Base-by-base conservation (phyloP, 1,140 invertebrate genomes). In the Sitobion miscanthi region DNA sequence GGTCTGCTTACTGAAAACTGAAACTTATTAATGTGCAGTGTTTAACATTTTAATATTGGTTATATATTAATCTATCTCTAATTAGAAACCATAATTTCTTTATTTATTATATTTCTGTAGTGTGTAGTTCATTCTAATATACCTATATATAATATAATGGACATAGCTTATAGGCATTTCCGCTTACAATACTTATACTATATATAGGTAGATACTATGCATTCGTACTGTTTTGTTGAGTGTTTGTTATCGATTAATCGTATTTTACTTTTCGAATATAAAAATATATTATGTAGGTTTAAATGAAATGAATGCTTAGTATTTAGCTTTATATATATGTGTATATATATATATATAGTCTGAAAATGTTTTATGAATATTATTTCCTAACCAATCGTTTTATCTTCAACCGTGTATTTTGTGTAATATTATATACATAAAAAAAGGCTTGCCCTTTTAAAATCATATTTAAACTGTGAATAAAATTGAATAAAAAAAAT, bases 241-340 rank as follows among this genome's bases (percentile, higher is more conserved):
- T 69, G 30, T 14, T 11, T 4, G 62, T 69, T n/a, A 69, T n/a
- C 30, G 30, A 69, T 69, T 69, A n/a, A 69, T 69, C 11, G 62
- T 69, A 69, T 69, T 69, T 69, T n/a, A 69, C n/a, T 69, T 69
- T 69, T 69, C n/a, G 30, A 69, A 69, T 69, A 69, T 69, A n/a
- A 62, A 62, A 62, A 30, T 54, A 54, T 54, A 49, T 14, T 42
- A 21, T 54, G 20, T 54, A n/a, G 30, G 21, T 62, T 9, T 62
- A 69, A 11, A 69, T 69, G 5, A 30, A 62, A 62, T 62, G 30
- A 62, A 62, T 62, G 11, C 9, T 30, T 62, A 62, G 25, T 62
- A 62, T 30, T 30, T 54, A 23, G 52, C 52, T 4, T 54, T 54
- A 54, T 54, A 20, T 21, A 52, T 52, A 52, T 20, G 17, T 52